A percentile compares a stretch with the other conserved stretches of the same genome.
Evolutionary conservation across 2,113 vertebrate genomes (phyloP).

Genomic region (Haemorhous mexicanus): DNA sequence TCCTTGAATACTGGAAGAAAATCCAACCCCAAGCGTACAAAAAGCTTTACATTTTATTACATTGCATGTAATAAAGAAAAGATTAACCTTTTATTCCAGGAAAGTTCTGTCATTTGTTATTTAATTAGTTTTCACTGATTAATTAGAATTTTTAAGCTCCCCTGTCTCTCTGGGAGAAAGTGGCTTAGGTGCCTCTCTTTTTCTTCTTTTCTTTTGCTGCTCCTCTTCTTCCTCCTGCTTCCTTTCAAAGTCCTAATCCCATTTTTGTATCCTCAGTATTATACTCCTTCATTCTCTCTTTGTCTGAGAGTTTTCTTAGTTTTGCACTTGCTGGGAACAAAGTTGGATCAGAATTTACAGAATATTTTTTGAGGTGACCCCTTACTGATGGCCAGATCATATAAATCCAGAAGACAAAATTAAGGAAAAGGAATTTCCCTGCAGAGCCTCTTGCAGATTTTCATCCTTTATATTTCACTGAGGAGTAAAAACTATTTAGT

Average conservation of each 20-base stretch:
- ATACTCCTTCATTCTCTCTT: background rate
- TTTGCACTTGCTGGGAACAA: slow-evolving; percentile 38
- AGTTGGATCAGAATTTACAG: background rate
- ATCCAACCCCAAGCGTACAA: background rate
- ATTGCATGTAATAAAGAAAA: slow-evolving; percentile 43
- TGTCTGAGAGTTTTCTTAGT: slow-evolving; percentile 17
- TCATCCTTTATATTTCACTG: background rate
- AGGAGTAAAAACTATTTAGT: background rate
- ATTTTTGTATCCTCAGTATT: slow-evolving; percentile 46
- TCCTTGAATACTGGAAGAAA: background rate
- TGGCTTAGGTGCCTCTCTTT: slow-evolving; percentile 19
- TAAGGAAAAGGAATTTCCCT: background rate
- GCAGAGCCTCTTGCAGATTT: background rate
- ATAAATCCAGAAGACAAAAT: background rate
- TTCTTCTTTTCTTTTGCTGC: slow-evolving; percentile 31
- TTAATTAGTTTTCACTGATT: slow-evolving; percentile 67
- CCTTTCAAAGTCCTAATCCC: slow-evolving; percentile 54
- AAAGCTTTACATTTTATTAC: slow-evolving; percentile 9
- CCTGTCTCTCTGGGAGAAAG: slow-evolving; percentile 38
- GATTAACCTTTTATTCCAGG: slow-evolving; percentile 46
- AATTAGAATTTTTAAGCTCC: slow-evolving; percentile 56
- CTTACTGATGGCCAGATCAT: background rate
- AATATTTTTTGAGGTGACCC: background rate
- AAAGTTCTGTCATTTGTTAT: slow-evolving; percentile 36
- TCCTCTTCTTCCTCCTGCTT: slow-evolving; percentile 29